Base-by-base conservation (phyloP, 1,140 invertebrate species). In the Anastrepha obliqua region DNA sequence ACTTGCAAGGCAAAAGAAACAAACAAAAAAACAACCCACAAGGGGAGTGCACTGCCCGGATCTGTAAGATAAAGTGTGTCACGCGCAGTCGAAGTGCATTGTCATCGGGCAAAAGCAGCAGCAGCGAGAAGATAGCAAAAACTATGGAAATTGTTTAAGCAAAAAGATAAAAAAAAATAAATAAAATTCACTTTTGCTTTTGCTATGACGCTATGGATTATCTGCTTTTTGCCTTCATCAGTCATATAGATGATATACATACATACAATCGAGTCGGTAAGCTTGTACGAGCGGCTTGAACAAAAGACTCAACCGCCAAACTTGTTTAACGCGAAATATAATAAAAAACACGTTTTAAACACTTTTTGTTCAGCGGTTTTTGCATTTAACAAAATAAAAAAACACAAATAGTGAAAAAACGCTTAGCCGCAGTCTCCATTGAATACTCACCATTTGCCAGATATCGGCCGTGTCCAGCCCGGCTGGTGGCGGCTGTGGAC, bases 401-500 rank as follows among this genome's bases (percentile, higher is more conserved):
- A 67, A 11, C 6, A 3, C n/a, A 11, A 55, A 29, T 29, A 29
- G 1, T 1, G 29, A 11, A 55, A 55, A 29, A 67, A 11, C 20
- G 9, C n/a, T 39, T 39, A 42, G 8, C 29, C 39, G 42, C 29
- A n/a, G 20, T 59, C 59, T 15, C n/a, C 4, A 85, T 6, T 85
- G 13, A 1, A 17, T 8, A 92, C 92, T 91, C 89, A 93, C 92
- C 87, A 91, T 91, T 90, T 93, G 92, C 92, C 92, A 93, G 86
- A 93, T 92, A 89, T 93, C 92, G 60, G 91, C 89, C 86, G 91
- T 91, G 67, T 93, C 92, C 47, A 91, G 89, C 20, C 91, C 92
- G 74, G 90, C 90, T 2, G 91, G 90, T 7, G 91, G 92, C 85
- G 93, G 93, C 88, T 93, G 92, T 47, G 92, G 93, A 87, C 93